Evolutionary conservation across 2,113 vertebrate species (phyloP), one percentile per base, ranked within the genome.

Genomic region (Thamnophis sirtalis): DNA sequence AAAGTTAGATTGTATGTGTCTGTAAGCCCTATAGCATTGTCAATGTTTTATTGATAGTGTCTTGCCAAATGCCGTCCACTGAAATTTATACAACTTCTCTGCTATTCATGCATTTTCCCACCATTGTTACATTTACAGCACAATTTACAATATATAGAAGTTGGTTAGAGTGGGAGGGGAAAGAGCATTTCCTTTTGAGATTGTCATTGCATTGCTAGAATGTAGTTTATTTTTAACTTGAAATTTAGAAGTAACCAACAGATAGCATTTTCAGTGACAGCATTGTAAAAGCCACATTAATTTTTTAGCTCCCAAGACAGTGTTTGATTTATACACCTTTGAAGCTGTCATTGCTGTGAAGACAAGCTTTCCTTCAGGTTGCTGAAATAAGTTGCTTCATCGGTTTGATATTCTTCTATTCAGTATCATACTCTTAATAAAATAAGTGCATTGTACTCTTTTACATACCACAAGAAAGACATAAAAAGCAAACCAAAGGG

Each of bases 101-200:
- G 95, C 90, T 86, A 86, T 93, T 95, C 87, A 91, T 95, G 53
- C 19, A 0, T 96, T 98, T 98, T 98, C 98, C 97, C 97, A 97
- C 96, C 97, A 98, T 98, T 97, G 98, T 98, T 98, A 95, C 95
- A 93, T 97, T 97, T 96, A 96, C 95, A 97, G 95, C 94, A 98
- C 97, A 98, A 98, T 98, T 97, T 98, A 98, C 97, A 98, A 98
- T 98, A 97, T 93, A 93, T 86, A 96, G 56, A 93, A 95, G 90
- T 92, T 85, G 33, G 53, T 53, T 80, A 26, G 86, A 38, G 38
- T 50, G 24, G 55, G 73, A 26, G 92, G 60, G 60, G 90, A 95
- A 93, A 96, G 93, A 95, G 88, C 94, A 97, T 97, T 98, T 98
- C 98, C 97, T 98, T 95, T 97, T 90, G 96, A 96, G 94, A 97